Evolutionary conservation across 2,797 vertebrate species (phyloP).

Genomic region (Ctenosaura bakeri): DNA sequence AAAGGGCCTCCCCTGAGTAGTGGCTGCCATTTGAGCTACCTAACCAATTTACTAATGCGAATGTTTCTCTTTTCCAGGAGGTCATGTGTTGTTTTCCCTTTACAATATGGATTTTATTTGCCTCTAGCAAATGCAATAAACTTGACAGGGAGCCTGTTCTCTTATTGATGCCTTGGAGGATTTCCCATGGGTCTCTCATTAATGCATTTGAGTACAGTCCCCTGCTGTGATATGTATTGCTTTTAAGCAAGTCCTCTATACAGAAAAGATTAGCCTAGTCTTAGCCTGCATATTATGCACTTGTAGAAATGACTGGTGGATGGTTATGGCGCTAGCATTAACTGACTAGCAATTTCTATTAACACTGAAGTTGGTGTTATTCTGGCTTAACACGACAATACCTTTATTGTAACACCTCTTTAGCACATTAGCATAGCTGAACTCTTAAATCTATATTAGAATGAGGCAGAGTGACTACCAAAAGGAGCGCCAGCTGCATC

Average conservation of each 20-base stretch:
- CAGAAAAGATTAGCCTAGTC: constrained; percentile 57
- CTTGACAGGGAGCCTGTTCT: constrained; percentile 37
- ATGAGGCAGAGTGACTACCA: neutral
- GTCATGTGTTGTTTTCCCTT: constrained; percentile 29
- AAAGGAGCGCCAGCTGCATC: constrained; percentile 8
- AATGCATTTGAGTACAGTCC: constrained; percentile 50
- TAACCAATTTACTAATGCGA: constrained; percentile 15
- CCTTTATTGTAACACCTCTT: constrained; percentile 51
- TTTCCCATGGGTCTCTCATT: constrained; percentile 63
- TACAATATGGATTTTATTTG: constrained; percentile 44
- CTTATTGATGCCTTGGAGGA: constrained; percentile 49
- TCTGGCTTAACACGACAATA: constrained; percentile 37
- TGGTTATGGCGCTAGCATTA: constrained; percentile 55
- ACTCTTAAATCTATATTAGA: constrained; percentile 43
- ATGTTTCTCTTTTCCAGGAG: constrained; percentile 35
- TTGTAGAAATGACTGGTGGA: constrained; percentile 61
- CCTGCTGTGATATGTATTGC: constrained; percentile 52
- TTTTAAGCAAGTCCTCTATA: constrained; percentile 59
- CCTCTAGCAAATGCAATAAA: constrained; percentile 60
- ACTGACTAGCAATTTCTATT: constrained; percentile 62
- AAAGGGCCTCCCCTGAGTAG: neutral
- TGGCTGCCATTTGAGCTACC: neutral
- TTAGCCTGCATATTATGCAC: constrained; percentile 34
- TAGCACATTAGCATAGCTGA: constrained; percentile 65
- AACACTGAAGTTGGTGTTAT: constrained; percentile 64